Conservation (phyloP, 2,888 invertebrate species). For the Caenorhabditis sp. region DNA sequence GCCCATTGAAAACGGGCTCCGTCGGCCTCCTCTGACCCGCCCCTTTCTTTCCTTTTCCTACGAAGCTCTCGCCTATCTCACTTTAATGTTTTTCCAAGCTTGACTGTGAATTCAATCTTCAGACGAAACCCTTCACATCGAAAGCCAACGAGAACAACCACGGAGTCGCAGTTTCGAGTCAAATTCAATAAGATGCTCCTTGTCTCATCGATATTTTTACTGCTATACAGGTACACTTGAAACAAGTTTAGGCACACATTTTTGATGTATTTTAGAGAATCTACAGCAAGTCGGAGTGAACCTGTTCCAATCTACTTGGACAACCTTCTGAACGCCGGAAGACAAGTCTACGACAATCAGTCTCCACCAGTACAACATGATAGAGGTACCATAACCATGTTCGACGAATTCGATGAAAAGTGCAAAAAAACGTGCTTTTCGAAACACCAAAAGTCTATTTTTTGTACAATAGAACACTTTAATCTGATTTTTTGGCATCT, state of each 20-base stretch:
- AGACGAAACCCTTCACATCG: slow-evolving; percentile 11
- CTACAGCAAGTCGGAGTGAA: slow-evolving; percentile 69
- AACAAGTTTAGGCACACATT: too few species aligned
- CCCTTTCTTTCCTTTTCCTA: slow-evolving; percentile 43
- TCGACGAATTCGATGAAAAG: too few species aligned
- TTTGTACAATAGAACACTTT: background rate
- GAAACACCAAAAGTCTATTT: background rate
- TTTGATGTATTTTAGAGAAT: too few species aligned
- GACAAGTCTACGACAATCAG: slow-evolving; percentile 81
- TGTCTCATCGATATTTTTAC: slow-evolving; percentile 51
- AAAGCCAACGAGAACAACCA: slow-evolving; percentile 21
- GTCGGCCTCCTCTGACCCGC: slow-evolving; percentile 39
- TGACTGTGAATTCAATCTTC: slow-evolving; percentile 61
- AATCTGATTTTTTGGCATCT: background rate
- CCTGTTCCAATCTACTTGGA: slow-evolving; percentile 81
- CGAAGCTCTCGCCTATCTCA: slow-evolving; percentile 57
- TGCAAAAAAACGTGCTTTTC: too few species aligned
- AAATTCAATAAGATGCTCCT: slow-evolving; percentile 32
- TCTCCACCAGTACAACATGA: slow-evolving; percentile 80
- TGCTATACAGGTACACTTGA: slow-evolving; percentile 44
- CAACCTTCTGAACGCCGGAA: slow-evolving; percentile 76
- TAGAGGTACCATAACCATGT: slow-evolving; percentile 39
- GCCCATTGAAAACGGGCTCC: slow-evolving; percentile 35
- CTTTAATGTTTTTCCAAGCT: slow-evolving; percentile 50
- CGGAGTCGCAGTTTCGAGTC: slow-evolving; percentile 26